Evolutionary conservation across 2,113 vertebrate genomes (phyloP).

Genomic region (Morone chrysops): DNA sequence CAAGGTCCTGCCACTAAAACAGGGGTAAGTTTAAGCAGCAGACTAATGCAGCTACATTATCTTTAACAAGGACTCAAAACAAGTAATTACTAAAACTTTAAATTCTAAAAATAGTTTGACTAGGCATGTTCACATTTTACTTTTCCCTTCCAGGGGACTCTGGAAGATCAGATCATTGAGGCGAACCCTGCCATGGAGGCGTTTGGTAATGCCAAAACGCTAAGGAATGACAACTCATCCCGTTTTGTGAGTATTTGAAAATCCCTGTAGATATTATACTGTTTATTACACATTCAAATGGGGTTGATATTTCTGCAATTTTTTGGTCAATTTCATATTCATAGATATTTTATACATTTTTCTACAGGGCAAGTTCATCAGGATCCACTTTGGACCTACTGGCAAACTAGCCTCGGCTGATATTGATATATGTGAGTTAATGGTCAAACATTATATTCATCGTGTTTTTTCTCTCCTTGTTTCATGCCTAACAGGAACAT

Average conservation of each 20-base stretch:
- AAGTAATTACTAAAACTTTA: background rate
- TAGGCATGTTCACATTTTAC: background rate
- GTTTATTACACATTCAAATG: background rate
- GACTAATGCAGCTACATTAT: background rate
- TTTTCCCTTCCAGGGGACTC: slow-evolving; percentile 86
- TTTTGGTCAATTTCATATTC: background rate
- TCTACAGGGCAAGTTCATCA: slow-evolving; percentile 93
- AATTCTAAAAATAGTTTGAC: background rate
- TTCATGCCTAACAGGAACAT: background rate
- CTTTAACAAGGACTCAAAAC: background rate
- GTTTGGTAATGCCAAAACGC: slow-evolving; percentile 95
- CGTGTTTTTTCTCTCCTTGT: background rate
- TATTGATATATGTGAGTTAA: slow-evolving; percentile 94
- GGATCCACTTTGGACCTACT: slow-evolving; percentile 94
- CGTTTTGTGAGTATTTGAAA: slow-evolving; percentile 89
- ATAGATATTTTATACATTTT: background rate
- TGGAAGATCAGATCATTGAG: slow-evolving; percentile 97
- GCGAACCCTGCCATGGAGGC: slow-evolving; percentile 97
- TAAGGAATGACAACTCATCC: slow-evolving; percentile 95
- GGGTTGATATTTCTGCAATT: background rate
- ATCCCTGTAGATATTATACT: background rate
- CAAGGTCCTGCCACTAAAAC: slow-evolving; percentile 90
- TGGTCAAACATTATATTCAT: background rate
- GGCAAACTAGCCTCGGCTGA: slow-evolving; percentile 94
- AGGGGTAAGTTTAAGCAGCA: slow-evolving; percentile 86